Evolutionary conservation across 2,113 vertebrate genomes (phyloP).

Genomic region (Lagopus leucura): DNA sequence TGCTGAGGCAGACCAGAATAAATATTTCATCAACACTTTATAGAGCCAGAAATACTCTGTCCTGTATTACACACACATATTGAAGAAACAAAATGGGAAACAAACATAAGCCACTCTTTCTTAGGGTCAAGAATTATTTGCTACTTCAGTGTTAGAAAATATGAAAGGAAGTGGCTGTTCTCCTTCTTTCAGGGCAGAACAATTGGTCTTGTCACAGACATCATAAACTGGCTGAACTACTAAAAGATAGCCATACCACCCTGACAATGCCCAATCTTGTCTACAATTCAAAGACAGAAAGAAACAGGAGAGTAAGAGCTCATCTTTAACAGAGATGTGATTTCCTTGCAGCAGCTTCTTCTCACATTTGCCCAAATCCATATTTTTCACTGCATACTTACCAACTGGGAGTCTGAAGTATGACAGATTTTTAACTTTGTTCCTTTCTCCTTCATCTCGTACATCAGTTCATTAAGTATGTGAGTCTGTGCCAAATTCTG

Average conservation of each 20-base stretch:
- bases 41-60: not conserved
- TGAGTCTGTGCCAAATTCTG: conserved; percentile 97
- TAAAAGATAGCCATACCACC: not conserved
- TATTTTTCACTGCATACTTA: conserved; percentile 64
- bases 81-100: not conserved
- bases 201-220: not conserved
- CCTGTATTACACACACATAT: not conserved
- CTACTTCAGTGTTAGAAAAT: not conserved
- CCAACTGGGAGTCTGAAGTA: conserved; percentile 84
- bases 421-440: conserved; percentile 91
- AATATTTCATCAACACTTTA: not conserved
- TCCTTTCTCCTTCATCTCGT: conserved; percentile 93
- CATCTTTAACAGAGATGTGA: not conserved
- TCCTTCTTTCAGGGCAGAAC: not conserved
- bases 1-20: not conserved
- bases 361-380: not conserved
- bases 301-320: not conserved
- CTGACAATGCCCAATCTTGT: no score
- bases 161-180: not conserved
- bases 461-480: conserved; percentile 91
- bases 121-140: not conserved
- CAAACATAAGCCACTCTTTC: not conserved
- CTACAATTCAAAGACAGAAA: not conserved
- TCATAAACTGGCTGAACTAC: not conserved
- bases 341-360: not conserved